Evolutionary conservation across 1,140 invertebrate species (phyloP), one percentile per base, ranked within the genome.

Genomic region (Lethocerus indicus): DNA sequence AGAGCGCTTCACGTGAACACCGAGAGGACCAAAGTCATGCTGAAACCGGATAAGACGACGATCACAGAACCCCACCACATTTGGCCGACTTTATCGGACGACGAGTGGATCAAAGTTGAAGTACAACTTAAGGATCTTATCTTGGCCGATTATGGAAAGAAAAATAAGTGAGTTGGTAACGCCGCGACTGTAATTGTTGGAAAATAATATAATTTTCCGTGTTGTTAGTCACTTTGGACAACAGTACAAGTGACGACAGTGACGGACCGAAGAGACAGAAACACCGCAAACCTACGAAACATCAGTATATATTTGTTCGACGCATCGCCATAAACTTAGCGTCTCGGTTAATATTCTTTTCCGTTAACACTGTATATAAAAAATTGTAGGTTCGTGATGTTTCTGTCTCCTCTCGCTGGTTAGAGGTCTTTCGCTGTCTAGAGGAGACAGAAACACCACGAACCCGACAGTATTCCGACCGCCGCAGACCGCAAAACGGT

Each of bases 81-180:
- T 64, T 99, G 96, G 96, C 96, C 96, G 0, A 90, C 91, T 0
- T 67, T 99, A 0, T 79, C 81, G 2, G 94, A 98, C 60, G 94
- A 98, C 58, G 94, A 99, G 67, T 99, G 96, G 96, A 96, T 98
- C 57, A 97, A 97, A 64, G 91, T 95, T 16, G 96, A 99, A 71
- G 89, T 97, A 14, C 88, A 95, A 59, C 70, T 99, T 1, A 99
- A 98, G 64, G 95, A 98, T 70, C 74, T 99, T 5, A 99, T 99
- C 62, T 66, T 98, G 16, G 94, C 94, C 29, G 96, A 99, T 70
- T 99, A 99, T 62, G 95, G 95, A 59, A 99, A 99, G 70, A 98
- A 99, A 71, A 98, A 98, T 68, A 99, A 99, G 76, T 78, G 55
- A 67, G 71, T 67, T 21, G 25, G 25, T 44, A 44, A 41, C 14